These are phyloP conservation scores for Campylomormyrus tamandua DNA, from an alignment of 2,113 vertebrate species.

Conservation along the genomic window DNA sequence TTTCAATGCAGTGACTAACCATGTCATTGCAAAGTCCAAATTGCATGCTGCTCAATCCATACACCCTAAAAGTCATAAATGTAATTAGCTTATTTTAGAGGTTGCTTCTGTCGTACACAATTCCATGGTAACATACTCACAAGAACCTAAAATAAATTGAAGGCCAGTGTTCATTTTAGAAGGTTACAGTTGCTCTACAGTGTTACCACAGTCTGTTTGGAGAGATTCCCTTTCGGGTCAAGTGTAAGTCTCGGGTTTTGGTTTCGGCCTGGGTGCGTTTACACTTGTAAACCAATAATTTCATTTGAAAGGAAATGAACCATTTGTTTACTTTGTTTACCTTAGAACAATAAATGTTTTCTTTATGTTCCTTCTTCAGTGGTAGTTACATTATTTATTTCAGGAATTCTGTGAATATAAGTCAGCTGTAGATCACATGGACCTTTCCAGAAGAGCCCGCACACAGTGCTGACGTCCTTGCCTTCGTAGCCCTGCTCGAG, in stretches of 20 bases:
- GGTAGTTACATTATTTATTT: neutral
- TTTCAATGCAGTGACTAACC: neutral
- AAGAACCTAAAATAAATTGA: neutral
- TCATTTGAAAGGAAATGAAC: too few relatives aligned
- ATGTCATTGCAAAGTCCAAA: neutral
- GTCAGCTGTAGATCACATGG: neutral
- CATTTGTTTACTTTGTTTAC: too few relatives aligned
- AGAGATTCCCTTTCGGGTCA: neutral
- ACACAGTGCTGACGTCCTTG: neutral
- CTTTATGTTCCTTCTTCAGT: neutral
- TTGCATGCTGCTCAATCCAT: neutral
- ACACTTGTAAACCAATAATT: too few relatives aligned
- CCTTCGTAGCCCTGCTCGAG: neutral
- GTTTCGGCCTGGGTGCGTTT: neutral
- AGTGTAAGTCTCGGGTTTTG: neutral
- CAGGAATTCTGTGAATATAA: neutral
- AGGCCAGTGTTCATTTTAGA: neutral
- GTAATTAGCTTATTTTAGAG: neutral
- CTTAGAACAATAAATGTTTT: neutral
- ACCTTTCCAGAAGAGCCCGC: neutral
- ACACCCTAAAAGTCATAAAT: neutral
- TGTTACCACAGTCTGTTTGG: neutral
- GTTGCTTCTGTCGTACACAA: neutral
- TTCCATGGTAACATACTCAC: neutral
- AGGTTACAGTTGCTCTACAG: neutral